phyloP scores from a whole-genome alignment of 92 coral and sea anemone species.

The Porites divaricata region DNA sequence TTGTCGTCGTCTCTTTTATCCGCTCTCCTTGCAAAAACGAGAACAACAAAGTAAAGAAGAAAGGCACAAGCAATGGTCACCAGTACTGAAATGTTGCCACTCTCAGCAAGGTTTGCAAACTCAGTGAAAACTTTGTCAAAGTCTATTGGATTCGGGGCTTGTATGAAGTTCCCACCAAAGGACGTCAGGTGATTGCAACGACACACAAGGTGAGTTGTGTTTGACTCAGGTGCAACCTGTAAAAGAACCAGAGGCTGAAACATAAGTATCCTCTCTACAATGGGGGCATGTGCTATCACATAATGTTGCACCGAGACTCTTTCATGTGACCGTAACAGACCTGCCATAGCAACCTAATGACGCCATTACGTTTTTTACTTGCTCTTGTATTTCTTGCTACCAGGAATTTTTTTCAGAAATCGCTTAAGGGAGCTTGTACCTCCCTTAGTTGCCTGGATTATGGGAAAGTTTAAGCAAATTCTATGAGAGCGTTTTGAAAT shows the following conservation, averaged over 20 bases:
- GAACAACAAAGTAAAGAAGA: slow-evolving; percentile 27
- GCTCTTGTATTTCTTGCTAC: too few species aligned
- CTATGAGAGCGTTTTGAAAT: too few species aligned
- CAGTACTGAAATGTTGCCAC: slow-evolving; percentile 48
- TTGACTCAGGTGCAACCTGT: slow-evolving; percentile 19
- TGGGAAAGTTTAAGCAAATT: too few species aligned
- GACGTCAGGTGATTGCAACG: slow-evolving; percentile 48
- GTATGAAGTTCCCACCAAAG: slow-evolving; percentile 46
- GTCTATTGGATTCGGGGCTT: slow-evolving; percentile 48
- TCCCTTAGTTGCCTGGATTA: too few species aligned
- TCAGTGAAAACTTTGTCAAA: slow-evolving; percentile 46
- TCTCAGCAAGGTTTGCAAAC: slow-evolving; percentile 25
- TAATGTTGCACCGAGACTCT: too few species aligned
- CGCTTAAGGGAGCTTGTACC: too few species aligned
- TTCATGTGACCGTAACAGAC: too few species aligned
- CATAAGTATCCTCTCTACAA: neutral
- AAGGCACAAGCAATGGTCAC: slow-evolving; percentile 39
- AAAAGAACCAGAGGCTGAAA: neutral
- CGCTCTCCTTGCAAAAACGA: slow-evolving; percentile 54
- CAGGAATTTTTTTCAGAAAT: too few species aligned
- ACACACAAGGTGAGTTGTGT: slow-evolving; percentile 18
- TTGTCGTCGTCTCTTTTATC: slow-evolving; percentile 43
- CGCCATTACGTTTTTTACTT: too few species aligned
- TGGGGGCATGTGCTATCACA: too few species aligned
- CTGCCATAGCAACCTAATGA: too few species aligned